Evolutionary conservation across 2,888 invertebrate species (phyloP), one percentile per base, ranked within the genome.

Genomic region (Mesodorylaimus sp.): DNA sequence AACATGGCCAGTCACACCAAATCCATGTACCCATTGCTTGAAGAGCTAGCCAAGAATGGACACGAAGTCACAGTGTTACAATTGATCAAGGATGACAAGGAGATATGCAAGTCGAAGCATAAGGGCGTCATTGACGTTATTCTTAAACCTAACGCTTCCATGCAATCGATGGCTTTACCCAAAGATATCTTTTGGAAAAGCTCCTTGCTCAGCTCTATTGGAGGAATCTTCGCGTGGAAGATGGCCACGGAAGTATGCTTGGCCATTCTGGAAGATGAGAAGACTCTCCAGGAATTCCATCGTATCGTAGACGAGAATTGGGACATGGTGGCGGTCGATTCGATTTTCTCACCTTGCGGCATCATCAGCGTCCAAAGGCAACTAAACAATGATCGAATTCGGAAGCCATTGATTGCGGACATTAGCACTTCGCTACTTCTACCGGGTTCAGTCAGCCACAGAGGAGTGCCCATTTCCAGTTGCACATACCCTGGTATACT

Each of bases 241-340:
- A 7, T 10, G 5, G 10, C 21, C 10, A n/a, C 41, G 10, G 21
- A 5, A 10, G 44, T 43, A 7, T 26, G 26, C 10, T 13, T 10
- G 3, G 10, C 3, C 5, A 10, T 24, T 5, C 19, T 43, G 44
- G 27, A 43, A 13, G 25, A 26, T 3, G 32, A 32, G 32, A 16
- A 32, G 16, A 16, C 7, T 10, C 16, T 32, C 10, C 7, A 32
- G 32, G 16, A 32, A 32, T 32, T 10, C 16, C 32, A 10, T 7
- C 7, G 7, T 24, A 26, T 43, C 5, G 21, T 26, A 3, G 41
- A 39, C 7, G 26, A 47, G 24, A 29, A 47, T 25, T 52, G 52
- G 52, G 52, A 52, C 25, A 25, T 52, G 23, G 24, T 52, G 27
- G 32, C 50, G 16, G 39, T 27, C n/a, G 48, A 52, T 39, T 42